Evolutionary conservation across 2,113 vertebrate genomes (phyloP).

Genomic region (Vicugna pacos): DNA sequence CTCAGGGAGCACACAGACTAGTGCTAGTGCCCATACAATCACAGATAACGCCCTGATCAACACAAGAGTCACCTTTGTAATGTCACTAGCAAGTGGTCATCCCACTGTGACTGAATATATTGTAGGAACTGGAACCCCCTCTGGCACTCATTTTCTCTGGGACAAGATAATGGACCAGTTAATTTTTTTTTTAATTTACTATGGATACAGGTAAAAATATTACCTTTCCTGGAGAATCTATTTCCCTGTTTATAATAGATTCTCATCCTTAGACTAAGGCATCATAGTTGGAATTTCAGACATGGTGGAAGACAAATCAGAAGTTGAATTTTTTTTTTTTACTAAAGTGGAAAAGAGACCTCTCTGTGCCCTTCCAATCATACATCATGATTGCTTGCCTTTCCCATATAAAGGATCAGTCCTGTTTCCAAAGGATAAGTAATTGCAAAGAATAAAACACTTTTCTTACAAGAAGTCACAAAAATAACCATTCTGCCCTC

Average conservation of each 20-base stretch:
- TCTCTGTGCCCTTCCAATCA: constrained; percentile 56
- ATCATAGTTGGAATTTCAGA: constrained; percentile 51
- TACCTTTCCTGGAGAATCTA: not conserved
- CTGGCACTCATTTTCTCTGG: not conserved
- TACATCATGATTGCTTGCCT: not conserved
- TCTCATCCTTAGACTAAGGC: constrained; percentile 32
- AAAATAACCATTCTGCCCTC: constrained; percentile 67
- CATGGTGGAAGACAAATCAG: not conserved
- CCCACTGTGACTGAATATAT: not conserved
- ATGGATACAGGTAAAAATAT: constrained; percentile 5
- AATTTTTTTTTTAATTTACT: not conserved
- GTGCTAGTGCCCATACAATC: not conserved
- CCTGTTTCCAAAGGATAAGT: constrained; percentile 60
- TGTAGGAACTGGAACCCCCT: not conserved
- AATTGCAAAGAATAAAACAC: constrained; percentile 71
- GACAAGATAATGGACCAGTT: not conserved
- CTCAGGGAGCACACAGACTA: not conserved
- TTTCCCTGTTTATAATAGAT: constrained; percentile 30
- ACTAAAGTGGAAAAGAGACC: not conserved
- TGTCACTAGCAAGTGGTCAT: not conserved
- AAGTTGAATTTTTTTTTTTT: not conserved
- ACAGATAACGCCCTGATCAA: not conserved
- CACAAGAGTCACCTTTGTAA: not conserved
- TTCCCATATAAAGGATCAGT: constrained; percentile 27
- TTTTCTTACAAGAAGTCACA: constrained; percentile 67